phyloP scores from a whole-genome alignment of 2,888 invertebrate species.

The Campoplex capitator region DNA sequence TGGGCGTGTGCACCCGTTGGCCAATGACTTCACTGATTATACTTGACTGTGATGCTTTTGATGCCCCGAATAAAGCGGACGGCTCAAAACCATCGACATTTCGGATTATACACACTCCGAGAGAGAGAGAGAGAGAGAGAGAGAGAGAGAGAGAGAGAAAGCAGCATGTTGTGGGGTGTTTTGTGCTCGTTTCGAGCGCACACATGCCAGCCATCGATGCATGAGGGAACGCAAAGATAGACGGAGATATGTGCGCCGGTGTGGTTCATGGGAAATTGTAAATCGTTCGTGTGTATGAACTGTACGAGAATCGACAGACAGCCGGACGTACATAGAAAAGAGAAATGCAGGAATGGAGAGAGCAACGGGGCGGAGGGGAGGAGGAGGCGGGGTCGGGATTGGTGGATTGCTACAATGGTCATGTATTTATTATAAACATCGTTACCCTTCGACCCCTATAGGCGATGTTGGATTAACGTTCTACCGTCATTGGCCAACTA shows the following conservation, averaged over 20 bases:
- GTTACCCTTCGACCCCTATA: constrained; percentile 53
- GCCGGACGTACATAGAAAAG: constrained; percentile 34
- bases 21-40: constrained; percentile 35
- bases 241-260: constrained; percentile 20
- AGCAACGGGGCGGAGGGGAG: constrained; percentile 18
- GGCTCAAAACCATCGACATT: constrained; percentile 62
- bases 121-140: constrained; percentile 11
- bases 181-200: constrained; percentile 46
- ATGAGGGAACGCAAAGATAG: constrained; percentile 43
- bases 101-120: constrained; percentile 63
- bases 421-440: constrained; percentile 80
- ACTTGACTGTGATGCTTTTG: constrained; percentile 26
- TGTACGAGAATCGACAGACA: constrained; percentile 69
- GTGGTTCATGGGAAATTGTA: constrained; percentile 65
- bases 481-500: constrained; percentile 1
- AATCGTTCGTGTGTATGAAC: constrained; percentile 75
- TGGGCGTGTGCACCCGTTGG: neutral
- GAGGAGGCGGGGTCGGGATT: constrained; percentile 27
- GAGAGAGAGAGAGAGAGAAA: neutral
- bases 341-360: constrained; percentile 15
- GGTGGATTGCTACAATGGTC: constrained; percentile 65
- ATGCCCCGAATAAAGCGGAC: constrained; percentile 28
- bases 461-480: constrained; percentile 43
- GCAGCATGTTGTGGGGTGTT: constrained; percentile 41
- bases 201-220: constrained; percentile 49